Base-by-base conservation (phyloP, 2,113 vertebrate genomes). In the Chauna torquata region DNA sequence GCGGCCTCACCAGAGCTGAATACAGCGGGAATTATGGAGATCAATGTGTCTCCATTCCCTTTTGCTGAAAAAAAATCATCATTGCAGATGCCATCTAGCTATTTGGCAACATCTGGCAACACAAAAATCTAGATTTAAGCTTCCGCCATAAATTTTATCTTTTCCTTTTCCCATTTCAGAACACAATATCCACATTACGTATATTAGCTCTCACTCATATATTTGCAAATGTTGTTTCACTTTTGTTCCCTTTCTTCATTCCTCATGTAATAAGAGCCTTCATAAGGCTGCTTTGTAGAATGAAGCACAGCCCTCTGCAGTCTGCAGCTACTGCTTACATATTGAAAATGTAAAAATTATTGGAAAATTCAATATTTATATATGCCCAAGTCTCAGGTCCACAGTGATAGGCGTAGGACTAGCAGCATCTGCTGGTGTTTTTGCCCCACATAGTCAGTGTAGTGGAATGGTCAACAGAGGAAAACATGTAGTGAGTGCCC, bases 391-490 rank as follows among this genome's bases (percentile, higher is more conserved):
- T n/a, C 52, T 94, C 22, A 54, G 45, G 20, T 62, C 54, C 27
- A 20, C 20, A 3, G 18, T 54, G 68, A 36, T 19, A 22, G 6
- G 9, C 24, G 15, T 1, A 61, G 16, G 16, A 42, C 58, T 30
- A 57, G 44, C 25, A n/a, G 70, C 44, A 44, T 28, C 5, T 1
- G 4, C 4, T 59, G 11, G 15, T 61, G 10, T 9, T 44, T 45
- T 68, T 23, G 10, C n/a, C 36, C 24, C 45, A 2, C 17, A 12
- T 25, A 54, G 59, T 58, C 36, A 24, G 25, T 42, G 55, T 44
- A 57, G 16, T n/a, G 12, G 34, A 72, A 25, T 38, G 34, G 45
- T 82, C 18, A 0, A 0, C 75, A 27, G 0, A 54, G 59, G 64
- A 54, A 50, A 81, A 28, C 2, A 3, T 25, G 30, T n/a, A 58